Base-by-base conservation (phyloP, 2,888 invertebrate species). In the Xanthia icteritia region DNA sequence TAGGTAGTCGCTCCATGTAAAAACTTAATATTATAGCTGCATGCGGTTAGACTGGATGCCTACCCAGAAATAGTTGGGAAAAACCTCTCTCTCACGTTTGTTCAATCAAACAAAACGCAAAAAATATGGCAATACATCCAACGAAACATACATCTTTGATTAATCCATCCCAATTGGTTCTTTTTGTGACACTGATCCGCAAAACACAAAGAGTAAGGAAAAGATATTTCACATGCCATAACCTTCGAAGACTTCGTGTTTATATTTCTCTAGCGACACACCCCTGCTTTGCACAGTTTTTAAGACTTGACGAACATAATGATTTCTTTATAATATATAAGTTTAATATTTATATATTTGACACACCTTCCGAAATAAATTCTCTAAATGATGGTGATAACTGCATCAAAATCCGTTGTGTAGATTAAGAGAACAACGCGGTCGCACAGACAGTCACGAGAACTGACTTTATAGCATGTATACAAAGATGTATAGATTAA, bases 171-270 rank as follows among this genome's bases (percentile, higher is more conserved):
- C 23, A 23, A 23, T 42, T 2, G 2, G 31, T 54, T 73, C 17
- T 6, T 5, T n/a, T 71, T 31, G 31, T 73, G 54, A 31, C 54
- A 73, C 71, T 42, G 71, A 71, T 72, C 31, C 31, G 31, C 42
- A 71, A 27, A 71, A 56, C 51, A 48, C 27, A 56, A 56, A 54
- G 20, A 79, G 20, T 83, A 72, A n/a, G 61, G 45, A 76, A 65
- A 82, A 54, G 56, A 72, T 79, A 65, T 79, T 73, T 77, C 76
- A 70, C 5, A 68, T 56, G 58, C 58, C 42, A 54, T 13, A 0
- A 20, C 15, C n/a, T 73, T 70, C 69, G 23, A 51, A 54, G n/a
- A 45, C 9, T 72, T 31, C 6, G 65, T 66, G 75, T 77, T 73
- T 61, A 73, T 78, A 73, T 77, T 69, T 73, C 2, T 58, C 58